Conservation (phyloP, 2,113 vertebrate genomes). For the Trogon melanurus region DNA sequence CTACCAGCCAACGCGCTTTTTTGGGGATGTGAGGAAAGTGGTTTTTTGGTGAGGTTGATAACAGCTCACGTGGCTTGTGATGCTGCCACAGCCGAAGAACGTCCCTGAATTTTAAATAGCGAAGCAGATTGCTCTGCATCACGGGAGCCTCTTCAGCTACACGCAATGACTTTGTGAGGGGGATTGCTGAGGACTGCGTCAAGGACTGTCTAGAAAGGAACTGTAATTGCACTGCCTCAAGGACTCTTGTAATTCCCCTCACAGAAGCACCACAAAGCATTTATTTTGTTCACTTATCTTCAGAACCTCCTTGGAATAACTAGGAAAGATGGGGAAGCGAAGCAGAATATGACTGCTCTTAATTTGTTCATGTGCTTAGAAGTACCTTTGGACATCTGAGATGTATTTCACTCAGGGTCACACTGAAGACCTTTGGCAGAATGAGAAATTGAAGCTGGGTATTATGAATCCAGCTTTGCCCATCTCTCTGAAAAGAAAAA, state of each 20-base stretch:
- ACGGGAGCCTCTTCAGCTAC: neutral
- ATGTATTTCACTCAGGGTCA: neutral
- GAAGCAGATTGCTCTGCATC: neutral
- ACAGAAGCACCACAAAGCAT: neutral
- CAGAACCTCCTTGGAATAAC: neutral
- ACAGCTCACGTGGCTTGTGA: neutral
- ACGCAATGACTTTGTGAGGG: neutral
- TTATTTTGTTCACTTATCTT: neutral
- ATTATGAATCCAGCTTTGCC: neutral
- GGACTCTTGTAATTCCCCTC: neutral
- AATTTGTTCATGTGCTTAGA: neutral
- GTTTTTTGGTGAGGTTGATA: neutral
- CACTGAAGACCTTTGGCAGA: neutral
- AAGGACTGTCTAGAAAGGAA: neutral
- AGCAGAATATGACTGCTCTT: neutral
- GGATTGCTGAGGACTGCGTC: neutral
- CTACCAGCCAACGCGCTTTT: neutral
- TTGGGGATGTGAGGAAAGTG: neutral
- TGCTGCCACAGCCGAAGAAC: neutral
- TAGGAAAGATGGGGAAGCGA: neutral
- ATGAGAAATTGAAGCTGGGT: neutral
- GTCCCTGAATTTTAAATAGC: neutral
- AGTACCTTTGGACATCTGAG: neutral
- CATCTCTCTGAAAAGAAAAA: neutral
- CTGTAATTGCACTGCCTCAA: neutral